phyloP scores from a whole-genome alignment of 2,797 vertebrate genomes.

The Ciconia nigra region DNA sequence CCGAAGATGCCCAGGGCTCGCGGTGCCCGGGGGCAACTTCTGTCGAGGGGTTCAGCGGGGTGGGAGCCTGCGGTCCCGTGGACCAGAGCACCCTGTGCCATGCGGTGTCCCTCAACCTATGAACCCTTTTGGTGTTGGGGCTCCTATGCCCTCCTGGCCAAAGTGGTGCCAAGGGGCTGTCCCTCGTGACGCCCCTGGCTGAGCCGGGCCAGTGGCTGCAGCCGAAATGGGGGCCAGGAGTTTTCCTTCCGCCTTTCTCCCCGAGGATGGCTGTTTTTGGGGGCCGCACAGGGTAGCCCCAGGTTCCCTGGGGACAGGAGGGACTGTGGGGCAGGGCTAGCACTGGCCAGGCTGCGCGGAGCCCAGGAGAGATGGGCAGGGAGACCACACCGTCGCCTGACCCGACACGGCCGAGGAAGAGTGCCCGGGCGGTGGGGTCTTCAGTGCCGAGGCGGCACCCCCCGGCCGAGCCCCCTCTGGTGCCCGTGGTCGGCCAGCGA shows the following conservation, averaged over 20 bases:
- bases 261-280: not conserved
- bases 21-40: not conserved
- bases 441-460: not conserved
- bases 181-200: not conserved
- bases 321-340: not conserved
- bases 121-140: not conserved
- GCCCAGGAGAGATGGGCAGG: not conserved
- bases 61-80: not conserved
- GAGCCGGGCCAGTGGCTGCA: not conserved
- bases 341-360: not conserved
- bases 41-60: fast-evolving
- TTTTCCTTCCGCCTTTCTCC: not conserved
- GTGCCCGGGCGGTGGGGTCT: fast-evolving
- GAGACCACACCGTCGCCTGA: fast-evolving
- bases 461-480: not conserved
- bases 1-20: not conserved
- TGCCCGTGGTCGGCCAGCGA: not conserved
- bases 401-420: fast-evolving
- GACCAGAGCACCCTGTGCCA: not conserved
- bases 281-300: not conserved
- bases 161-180: not conserved
- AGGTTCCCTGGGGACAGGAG: not conserved
- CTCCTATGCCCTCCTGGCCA: fast-evolving
- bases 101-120: not conserved
- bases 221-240: not conserved